Percentiles rank a stretch among this genome's conserved stretches.
Conservation (phyloP, 2,113 vertebrate genomes). For the Takifugu flavidus region DNA sequence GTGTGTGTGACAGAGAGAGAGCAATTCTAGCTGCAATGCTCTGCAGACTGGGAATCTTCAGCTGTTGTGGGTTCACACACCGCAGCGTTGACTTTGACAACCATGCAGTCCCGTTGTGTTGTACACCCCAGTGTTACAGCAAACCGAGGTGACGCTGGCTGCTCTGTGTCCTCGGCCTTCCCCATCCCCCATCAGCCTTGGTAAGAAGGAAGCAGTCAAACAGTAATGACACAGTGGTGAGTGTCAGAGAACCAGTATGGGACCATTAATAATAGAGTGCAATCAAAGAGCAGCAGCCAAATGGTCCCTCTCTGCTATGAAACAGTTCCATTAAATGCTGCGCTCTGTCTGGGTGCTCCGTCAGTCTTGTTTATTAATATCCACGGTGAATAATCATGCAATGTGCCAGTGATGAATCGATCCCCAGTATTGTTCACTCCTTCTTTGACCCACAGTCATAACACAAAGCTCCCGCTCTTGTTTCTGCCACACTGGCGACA, state of each 20-base stretch:
- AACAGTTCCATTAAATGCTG: background rate
- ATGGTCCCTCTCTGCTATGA: background rate
- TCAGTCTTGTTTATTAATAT: conserved; percentile 11
- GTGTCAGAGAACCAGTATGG: conserved; percentile 44
- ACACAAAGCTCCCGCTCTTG: conserved; percentile 28
- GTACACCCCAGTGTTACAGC: conserved; percentile 12
- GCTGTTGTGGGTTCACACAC: background rate
- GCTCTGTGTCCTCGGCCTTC: conserved; percentile 27
- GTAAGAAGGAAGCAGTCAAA: conserved; percentile 52
- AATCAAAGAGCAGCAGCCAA: conserved; percentile 42
- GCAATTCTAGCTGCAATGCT: too few species aligned
- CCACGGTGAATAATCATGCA: conserved; percentile 29
- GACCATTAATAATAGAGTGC: conserved; percentile 52
- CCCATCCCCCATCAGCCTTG: conserved; percentile 58
- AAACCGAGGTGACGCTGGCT: conserved; percentile 34
- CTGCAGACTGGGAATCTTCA: too few species aligned
- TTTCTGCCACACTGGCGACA: conserved; percentile 6
- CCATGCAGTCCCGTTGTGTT: conserved; percentile 18
- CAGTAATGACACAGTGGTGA: conserved; percentile 50
- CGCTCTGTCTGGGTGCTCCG: conserved; percentile 10
- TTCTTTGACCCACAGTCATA: conserved; percentile 19
- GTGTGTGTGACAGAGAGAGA: too few species aligned
- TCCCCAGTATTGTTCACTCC: conserved; percentile 36
- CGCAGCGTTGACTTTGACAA: background rate
- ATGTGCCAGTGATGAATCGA: conserved; percentile 52